Evolutionary conservation across 2,797 vertebrate species (phyloP).

Genomic region (Neosilurus mollespiculum): DNA sequence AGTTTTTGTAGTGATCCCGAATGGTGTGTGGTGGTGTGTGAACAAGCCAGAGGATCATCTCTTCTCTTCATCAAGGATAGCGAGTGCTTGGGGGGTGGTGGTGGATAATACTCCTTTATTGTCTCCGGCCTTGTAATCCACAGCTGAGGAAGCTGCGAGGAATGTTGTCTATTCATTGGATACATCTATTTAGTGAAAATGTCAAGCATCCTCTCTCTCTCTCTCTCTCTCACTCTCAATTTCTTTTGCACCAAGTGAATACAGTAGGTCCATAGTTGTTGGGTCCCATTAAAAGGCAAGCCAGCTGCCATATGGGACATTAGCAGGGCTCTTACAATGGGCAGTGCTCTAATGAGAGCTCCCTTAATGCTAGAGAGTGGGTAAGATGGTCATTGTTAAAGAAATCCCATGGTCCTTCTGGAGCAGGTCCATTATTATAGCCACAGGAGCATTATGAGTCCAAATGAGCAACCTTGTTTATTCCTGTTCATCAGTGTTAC

Average conservation of each 20-base stretch:
- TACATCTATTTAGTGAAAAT: constrained; percentile 39
- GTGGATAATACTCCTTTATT: constrained; percentile 46
- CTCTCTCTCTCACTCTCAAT: background rate
- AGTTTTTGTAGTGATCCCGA: constrained; percentile 38
- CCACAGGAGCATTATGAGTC: constrained; percentile 21
- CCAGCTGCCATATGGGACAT: constrained; percentile 35
- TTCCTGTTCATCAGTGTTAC: constrained; percentile 6
- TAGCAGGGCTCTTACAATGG: constrained; percentile 34
- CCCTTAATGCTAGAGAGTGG: constrained; percentile 13
- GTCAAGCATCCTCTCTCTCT: constrained; percentile 6
- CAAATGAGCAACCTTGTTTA: constrained; percentile 41
- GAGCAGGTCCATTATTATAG: constrained; percentile 22
- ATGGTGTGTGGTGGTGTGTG: constrained; percentile 38
- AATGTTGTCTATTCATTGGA: constrained; percentile 46
- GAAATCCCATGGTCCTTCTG: constrained; percentile 10
- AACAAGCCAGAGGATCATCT: constrained; percentile 37
- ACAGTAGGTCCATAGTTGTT: constrained; percentile 35
- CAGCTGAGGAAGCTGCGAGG: constrained; percentile 38
- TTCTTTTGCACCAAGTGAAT: constrained; percentile 44
- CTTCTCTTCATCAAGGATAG: constrained; percentile 33
- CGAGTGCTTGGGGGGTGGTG: constrained; percentile 29
- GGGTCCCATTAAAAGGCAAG: constrained; percentile 48
- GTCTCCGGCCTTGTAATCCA: constrained; percentile 50
- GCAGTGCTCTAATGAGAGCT: constrained; percentile 38
- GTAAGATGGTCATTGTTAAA: constrained; percentile 40